Evolutionary conservation across 2,113 vertebrate genomes (phyloP).

Genomic region (Calyptommatus sinebrachiatus): DNA sequence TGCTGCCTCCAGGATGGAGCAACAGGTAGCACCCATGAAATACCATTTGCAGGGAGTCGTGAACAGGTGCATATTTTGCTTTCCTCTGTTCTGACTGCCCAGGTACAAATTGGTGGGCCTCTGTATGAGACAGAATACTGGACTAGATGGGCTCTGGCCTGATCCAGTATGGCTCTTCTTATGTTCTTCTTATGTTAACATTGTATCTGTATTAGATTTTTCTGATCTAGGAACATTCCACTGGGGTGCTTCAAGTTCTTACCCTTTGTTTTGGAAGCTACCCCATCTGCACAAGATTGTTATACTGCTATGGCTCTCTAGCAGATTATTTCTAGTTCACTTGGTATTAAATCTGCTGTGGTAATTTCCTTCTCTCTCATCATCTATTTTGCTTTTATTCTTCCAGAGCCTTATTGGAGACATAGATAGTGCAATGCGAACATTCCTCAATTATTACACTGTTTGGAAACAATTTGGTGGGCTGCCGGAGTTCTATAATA

Average conservation of each 20-base stretch:
- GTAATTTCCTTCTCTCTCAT: slow-evolving; percentile 16
- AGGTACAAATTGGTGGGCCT: too few relatives aligned
- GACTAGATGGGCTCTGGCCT: too few relatives aligned
- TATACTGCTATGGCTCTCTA: fast-evolving
- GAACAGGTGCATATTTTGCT: too few relatives aligned
- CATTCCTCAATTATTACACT: slow-evolving; percentile 96
- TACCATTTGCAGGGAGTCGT: too few relatives aligned
- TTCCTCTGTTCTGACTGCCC: too few relatives aligned
- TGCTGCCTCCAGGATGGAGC: too few relatives aligned
- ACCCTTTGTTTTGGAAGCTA: background rate
- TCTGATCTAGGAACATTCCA: background rate
- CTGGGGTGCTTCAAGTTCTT: slow-evolving; percentile 6
- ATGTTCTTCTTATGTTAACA: too few relatives aligned
- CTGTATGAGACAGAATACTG: too few relatives aligned
- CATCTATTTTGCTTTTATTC: slow-evolving; percentile 5
- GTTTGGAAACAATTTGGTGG: slow-evolving; percentile 98
- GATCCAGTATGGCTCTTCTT: too few relatives aligned
- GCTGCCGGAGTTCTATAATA: slow-evolving; percentile 97
- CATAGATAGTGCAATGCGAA: slow-evolving; percentile 86
- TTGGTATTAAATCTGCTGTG: background rate
- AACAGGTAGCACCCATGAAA: too few relatives aligned
- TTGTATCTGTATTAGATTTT: background rate
- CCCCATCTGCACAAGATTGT: background rate
- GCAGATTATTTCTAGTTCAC: background rate
- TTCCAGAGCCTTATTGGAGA: slow-evolving; percentile 89